A percentile compares a stretch with the other conserved stretches of the same genome.
These are phyloP conservation scores for Xenopus laevis DNA, from an alignment of 2,113 vertebrate genomes.

Conservation along the genomic window DNA sequence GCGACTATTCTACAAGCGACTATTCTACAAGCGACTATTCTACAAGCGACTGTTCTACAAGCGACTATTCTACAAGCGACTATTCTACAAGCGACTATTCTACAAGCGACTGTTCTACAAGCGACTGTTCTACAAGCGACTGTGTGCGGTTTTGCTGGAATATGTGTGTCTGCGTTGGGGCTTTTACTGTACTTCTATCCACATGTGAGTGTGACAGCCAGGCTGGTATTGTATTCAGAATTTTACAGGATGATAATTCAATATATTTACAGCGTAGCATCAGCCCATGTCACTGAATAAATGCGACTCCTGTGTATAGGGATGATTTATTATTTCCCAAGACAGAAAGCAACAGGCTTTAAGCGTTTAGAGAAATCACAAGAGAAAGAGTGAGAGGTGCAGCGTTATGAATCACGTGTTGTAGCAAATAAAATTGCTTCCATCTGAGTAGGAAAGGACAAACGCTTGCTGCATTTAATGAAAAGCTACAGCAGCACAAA, in stretches of 20 bases:
- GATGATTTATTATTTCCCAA: conserved; percentile 16
- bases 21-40: conserved; percentile 26
- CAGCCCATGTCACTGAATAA: conserved; percentile 1
- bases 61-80: conserved; percentile 18
- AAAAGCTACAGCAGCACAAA: no score
- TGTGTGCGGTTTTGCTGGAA: not conserved
- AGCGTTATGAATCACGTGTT: not conserved
- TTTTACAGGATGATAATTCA: conserved; percentile 6
- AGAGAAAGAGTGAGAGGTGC: not conserved
- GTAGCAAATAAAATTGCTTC: not conserved
- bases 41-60: conserved; percentile 23
- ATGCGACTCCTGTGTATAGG: not conserved
- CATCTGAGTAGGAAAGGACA: not conserved
- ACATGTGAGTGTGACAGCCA: not conserved
- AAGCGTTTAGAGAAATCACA: conserved; percentile 17
- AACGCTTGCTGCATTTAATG: not conserved
- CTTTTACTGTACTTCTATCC: conserved; percentile 2
- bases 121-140: conserved; percentile 14
- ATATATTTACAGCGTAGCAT: not conserved
- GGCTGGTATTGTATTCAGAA: not conserved
- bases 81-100: conserved; percentile 26
- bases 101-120: conserved; percentile 23
- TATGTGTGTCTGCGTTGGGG: not conserved
- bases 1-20: conserved; percentile 18
- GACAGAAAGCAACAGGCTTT: conserved; percentile 21